Percentiles rank a stretch among this genome's conserved stretches.
These are phyloP conservation scores for Telmatochromis sp. DNA, from an alignment of 2,113 vertebrate genomes.

Conservation along the genomic window DNA sequence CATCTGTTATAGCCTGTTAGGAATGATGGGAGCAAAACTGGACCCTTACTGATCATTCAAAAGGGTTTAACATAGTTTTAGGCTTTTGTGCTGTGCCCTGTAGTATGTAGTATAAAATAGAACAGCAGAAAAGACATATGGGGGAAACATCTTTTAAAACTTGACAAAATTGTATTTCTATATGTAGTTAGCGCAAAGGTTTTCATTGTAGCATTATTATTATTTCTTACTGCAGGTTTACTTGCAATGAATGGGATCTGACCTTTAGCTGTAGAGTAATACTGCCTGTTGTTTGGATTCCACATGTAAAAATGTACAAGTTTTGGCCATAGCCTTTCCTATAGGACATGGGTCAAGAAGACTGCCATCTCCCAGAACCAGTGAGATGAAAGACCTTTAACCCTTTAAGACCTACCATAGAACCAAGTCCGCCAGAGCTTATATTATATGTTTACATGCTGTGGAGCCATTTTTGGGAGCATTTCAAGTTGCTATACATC, in stretches of 20 bases:
- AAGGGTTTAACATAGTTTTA: background rate
- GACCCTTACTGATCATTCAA: background rate
- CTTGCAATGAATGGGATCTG: background rate
- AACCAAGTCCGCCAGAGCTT: no score
- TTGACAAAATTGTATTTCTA: background rate
- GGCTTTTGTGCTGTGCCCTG: background rate
- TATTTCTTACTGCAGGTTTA: background rate
- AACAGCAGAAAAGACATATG: background rate
- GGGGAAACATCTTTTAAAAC: background rate
- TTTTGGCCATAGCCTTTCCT: background rate
- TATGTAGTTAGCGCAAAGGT: background rate
- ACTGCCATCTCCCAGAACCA: background rate
- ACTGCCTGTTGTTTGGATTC: background rate
- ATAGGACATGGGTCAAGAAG: background rate
- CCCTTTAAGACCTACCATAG: no score
- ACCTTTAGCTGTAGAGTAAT: background rate
- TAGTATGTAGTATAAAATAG: background rate
- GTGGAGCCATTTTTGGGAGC: no score
- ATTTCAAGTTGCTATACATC: no score
- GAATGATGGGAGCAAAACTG: background rate
- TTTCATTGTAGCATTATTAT: background rate
- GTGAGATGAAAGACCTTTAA: background rate
- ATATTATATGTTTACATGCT: no score
- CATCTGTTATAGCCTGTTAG: background rate
- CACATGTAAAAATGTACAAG: background rate